Percentiles rank a stretch among this genome's conserved stretches.
Evolutionary conservation across 2,888 invertebrate genomes (phyloP).

Genomic region (Gastrophysa polygoni): DNA sequence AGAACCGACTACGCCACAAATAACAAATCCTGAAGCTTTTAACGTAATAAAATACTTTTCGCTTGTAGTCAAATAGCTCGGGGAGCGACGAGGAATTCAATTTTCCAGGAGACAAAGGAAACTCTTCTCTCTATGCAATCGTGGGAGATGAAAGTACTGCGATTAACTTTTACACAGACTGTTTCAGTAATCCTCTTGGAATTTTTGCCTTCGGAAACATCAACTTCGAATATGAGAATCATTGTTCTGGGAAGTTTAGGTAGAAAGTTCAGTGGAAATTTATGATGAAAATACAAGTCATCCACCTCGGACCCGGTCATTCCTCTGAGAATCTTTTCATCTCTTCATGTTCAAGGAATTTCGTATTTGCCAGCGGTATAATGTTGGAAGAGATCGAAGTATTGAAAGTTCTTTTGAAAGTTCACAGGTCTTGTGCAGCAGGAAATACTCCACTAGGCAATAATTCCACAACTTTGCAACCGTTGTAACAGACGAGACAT

Average conservation of each 20-base stretch:
- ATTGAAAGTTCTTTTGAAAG: no score
- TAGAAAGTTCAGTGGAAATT: background rate
- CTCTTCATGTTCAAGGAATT: no score
- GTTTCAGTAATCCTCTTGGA: slow-evolving; percentile 18
- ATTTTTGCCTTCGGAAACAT: slow-evolving; percentile 12
- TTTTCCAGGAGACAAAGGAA: slow-evolving; percentile 40
- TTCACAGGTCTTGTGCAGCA: no score
- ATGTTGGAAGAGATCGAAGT: no score
- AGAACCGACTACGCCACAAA: slow-evolving; percentile 31
- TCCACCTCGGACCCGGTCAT: background rate
- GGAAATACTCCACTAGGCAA: no score
- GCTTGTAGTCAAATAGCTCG: slow-evolving; percentile 42
- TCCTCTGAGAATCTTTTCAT: no score
- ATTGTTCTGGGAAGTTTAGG: background rate
- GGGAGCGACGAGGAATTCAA: slow-evolving; percentile 40
- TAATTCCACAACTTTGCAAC: no score
- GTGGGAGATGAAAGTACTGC: slow-evolving; percentile 24
- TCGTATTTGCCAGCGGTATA: no score
- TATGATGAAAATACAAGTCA: background rate
- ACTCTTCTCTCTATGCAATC: slow-evolving; percentile 20
- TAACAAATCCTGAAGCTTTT: slow-evolving; percentile 37
- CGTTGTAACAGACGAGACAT: no score
- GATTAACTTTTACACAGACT: slow-evolving; percentile 25
- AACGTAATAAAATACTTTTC: slow-evolving; percentile 42
- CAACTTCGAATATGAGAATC: background rate